These are phyloP conservation scores for Xestia rhomboidea DNA, from an alignment of 2,888 invertebrate genomes.

Conservation along the genomic window DNA sequence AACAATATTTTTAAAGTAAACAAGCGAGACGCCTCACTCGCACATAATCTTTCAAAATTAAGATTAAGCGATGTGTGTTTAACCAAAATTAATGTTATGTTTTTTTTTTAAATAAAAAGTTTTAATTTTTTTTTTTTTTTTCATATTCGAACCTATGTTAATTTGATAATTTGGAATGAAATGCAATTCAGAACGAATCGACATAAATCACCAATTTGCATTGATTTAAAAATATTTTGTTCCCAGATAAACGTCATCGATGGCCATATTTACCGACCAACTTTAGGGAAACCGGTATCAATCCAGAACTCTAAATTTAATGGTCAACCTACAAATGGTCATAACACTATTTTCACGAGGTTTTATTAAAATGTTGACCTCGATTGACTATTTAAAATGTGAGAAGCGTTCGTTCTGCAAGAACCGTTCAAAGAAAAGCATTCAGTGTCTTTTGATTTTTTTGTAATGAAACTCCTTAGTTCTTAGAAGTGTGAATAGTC, in stretches of 20 bases:
- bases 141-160: not conserved
- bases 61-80: too few relatives aligned
- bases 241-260: not conserved
- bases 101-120: not conserved
- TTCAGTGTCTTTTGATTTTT: constrained; percentile 23
- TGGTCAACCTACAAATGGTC: constrained; percentile 25
- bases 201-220: not conserved
- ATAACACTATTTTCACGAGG: constrained; percentile 35
- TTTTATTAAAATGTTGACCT: constrained; percentile 50
- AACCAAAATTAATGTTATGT: too few relatives aligned
- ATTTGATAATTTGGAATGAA: not conserved
- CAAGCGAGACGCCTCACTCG: too few relatives aligned
- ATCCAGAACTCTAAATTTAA: constrained; percentile 37
- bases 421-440: constrained; percentile 16
- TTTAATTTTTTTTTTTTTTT: not conserved
- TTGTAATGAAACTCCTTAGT: constrained; percentile 27
- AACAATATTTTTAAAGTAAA: too few relatives aligned
- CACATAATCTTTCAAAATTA: too few relatives aligned
- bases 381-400: constrained; percentile 48
- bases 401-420: constrained; percentile 30
- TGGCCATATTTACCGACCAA: constrained; percentile 12
- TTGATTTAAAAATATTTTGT: constrained; percentile 2
- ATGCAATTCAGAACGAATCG: not conserved
- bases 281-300: constrained; percentile 42
- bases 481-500: constrained; percentile 21